phyloP scores from a whole-genome alignment of 1,140 invertebrate genomes.

The Stratiolaelaps scimitus region DNA sequence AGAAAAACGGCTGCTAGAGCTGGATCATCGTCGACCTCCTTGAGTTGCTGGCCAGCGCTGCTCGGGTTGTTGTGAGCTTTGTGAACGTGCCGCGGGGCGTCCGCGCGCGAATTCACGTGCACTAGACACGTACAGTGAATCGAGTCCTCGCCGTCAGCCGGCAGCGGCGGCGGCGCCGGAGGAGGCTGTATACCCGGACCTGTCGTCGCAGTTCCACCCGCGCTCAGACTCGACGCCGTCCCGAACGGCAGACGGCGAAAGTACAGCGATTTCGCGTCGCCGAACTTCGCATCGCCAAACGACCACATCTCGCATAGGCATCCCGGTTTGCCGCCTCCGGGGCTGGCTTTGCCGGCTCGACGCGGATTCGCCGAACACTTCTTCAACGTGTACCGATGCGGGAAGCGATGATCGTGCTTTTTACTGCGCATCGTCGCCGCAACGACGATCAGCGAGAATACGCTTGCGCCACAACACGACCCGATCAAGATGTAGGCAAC shows the following conservation, averaged over 20 bases:
- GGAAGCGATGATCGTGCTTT: slow-evolving; percentile 20
- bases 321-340: slow-evolving; percentile 6
- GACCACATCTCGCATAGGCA: slow-evolving; percentile 25
- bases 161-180: not conserved
- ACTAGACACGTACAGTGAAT: slow-evolving; percentile 26
- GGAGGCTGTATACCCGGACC: not conserved
- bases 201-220: not conserved
- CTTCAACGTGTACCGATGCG: slow-evolving; percentile 23
- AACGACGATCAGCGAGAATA: slow-evolving; percentile 39
- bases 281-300: slow-evolving; percentile 25
- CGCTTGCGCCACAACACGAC: slow-evolving; percentile 38
- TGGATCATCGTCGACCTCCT: slow-evolving; percentile 4
- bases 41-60: not conserved
- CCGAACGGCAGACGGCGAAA: slow-evolving; percentile 13
- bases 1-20: slow-evolving; percentile 21
- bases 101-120: slow-evolving; percentile 11
- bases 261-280: slow-evolving; percentile 16
- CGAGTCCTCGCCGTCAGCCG: slow-evolving; percentile 4
- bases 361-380: not conserved
- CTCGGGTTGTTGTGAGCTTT: not conserved
- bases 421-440: slow-evolving; percentile 37
- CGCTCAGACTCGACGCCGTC: slow-evolving; percentile 19
- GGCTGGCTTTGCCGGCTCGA: not conserved
- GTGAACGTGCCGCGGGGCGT: slow-evolving; percentile 4
- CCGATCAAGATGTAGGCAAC: slow-evolving; percentile 40